Conservation (phyloP, 2,113 vertebrate species). For the Nannospalax galili region DNA sequence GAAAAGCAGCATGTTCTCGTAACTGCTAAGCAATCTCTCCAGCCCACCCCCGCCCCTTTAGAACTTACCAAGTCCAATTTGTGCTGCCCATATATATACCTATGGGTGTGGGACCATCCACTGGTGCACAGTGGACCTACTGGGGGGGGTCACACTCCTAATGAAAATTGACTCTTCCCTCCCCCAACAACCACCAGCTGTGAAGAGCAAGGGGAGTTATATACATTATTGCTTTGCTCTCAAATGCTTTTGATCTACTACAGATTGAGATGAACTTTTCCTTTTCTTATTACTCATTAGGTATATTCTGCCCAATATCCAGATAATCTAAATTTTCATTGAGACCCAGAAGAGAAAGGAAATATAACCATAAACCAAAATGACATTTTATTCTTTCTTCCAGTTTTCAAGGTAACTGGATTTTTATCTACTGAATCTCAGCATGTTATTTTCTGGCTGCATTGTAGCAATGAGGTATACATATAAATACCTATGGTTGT, state of each 20-base stretch:
- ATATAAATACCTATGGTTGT: not conserved
- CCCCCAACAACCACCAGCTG: no score
- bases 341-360: not conserved
- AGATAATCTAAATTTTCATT: conserved; percentile 21
- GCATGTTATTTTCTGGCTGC: not conserved
- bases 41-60: no score
- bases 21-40: no score
- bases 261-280: not conserved
- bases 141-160: no score
- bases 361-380: conserved; percentile 4
- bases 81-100: no score
- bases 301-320: not conserved
- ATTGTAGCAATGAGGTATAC: not conserved
- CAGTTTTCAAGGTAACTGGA: not conserved
- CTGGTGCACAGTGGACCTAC: no score
- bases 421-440: not conserved
- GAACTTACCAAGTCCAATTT: no score
- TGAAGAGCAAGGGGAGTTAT: not conserved
- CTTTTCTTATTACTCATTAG: not conserved
- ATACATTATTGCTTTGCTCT: not conserved
- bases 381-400: conserved; percentile 11
- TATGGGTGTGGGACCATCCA: no score
- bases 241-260: not conserved
- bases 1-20: no score
- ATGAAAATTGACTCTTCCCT: no score